These are phyloP conservation scores for Diplolepis rosae DNA, from an alignment of 2,888 invertebrate genomes.

Conservation along the genomic window DNA sequence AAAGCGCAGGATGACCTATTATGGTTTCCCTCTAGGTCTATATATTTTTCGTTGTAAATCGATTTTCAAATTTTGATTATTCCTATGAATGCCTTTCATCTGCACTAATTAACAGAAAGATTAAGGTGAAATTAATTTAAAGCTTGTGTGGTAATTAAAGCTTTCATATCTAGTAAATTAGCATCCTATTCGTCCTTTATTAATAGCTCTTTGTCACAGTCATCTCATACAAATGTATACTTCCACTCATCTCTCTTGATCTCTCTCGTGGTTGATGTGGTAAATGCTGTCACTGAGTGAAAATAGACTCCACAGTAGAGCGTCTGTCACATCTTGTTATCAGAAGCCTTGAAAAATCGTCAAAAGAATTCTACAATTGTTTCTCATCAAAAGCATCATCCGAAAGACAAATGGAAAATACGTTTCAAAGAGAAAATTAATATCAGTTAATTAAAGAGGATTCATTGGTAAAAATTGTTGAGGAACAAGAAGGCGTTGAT, in stretches of 20 bases:
- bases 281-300: conserved; percentile 22
- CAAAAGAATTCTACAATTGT: background rate
- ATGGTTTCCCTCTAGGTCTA: background rate
- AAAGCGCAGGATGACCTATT: conserved; percentile 10
- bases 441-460: conserved; percentile 1
- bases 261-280: conserved; percentile 17
- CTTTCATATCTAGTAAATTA: background rate
- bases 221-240: conserved; percentile 9
- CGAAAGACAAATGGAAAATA: background rate
- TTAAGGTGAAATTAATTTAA: background rate
- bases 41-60: conserved; percentile 9
- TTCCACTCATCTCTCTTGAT: conserved; percentile 4
- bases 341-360: background rate
- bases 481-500: background rate
- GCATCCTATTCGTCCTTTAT: conserved; percentile 2
- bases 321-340: conserved; percentile 11
- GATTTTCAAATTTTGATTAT: conserved; percentile 5
- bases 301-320: background rate
- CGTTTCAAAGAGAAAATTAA: background rate
- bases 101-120: background rate
- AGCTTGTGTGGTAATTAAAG: background rate
- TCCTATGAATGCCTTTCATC: background rate
- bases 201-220: conserved; percentile 23
- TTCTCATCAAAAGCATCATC: background rate
- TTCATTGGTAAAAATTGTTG: background rate